A percentile compares a stretch with the other conserved stretches of the same genome.
Evolutionary conservation across 2,797 vertebrate genomes (phyloP).

Genomic region (Pipistrellus pipistrellus): DNA sequence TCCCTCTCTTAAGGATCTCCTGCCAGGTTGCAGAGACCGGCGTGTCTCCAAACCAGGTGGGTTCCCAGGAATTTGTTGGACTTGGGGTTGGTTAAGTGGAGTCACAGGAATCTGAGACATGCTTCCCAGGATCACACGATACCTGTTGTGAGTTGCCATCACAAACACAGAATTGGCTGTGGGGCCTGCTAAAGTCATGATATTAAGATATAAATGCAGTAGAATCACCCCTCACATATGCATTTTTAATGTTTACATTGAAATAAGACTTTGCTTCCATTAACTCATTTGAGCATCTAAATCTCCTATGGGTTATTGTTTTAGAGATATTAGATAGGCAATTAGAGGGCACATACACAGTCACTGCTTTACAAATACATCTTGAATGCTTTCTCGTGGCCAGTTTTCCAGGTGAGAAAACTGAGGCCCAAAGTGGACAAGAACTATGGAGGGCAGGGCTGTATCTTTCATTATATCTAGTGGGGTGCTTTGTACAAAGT

Average conservation of each 20-base stretch:
- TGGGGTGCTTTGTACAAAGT: background rate
- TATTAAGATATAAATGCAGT: background rate
- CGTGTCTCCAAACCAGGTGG: background rate
- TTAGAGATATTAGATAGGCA: background rate
- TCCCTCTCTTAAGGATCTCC: slow-evolving; percentile 44
- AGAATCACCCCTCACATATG: background rate
- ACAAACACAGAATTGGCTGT: background rate
- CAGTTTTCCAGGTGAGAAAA: background rate
- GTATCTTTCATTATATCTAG: too few species aligned
- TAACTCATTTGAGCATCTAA: background rate
- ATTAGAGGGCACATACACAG: background rate
- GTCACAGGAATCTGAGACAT: background rate
- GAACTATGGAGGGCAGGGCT: background rate
- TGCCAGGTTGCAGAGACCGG: background rate
- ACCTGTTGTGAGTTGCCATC: background rate
- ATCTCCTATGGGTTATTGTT: too few species aligned
- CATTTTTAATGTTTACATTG: background rate
- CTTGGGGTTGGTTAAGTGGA: background rate
- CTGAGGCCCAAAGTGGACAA: background rate
- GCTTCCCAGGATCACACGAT: background rate
- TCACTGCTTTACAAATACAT: background rate
- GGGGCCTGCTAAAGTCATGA: background rate
- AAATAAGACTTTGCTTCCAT: background rate
- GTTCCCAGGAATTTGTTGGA: background rate
- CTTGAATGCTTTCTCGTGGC: background rate